These are phyloP conservation scores for Trematomus loennbergii DNA, from an alignment of 2,113 vertebrate species.

Conservation along the genomic window DNA sequence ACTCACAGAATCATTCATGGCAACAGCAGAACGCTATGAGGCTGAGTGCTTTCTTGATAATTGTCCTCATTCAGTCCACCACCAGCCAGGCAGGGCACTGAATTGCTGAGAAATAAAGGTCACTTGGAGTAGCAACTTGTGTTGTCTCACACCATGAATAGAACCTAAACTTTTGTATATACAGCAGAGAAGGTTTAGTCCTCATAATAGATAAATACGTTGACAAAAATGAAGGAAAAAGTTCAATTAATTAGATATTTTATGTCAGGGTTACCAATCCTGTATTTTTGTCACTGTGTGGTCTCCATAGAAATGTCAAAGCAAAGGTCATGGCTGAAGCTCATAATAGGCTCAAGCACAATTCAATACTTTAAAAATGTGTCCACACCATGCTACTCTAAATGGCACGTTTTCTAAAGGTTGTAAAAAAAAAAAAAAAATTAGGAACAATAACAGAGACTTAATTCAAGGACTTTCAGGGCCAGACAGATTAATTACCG, in stretches of 20 bases:
- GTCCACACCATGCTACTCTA: background rate
- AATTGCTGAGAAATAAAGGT: constrained; percentile 43
- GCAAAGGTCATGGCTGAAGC: constrained; percentile 32
- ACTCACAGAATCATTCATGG: constrained; percentile 54
- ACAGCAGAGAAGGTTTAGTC: no score
- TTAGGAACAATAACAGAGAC: no score
- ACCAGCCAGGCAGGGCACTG: constrained; percentile 35
- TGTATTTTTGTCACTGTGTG: background rate
- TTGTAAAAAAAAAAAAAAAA: no score
- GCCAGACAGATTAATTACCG: no score
- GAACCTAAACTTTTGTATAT: background rate
- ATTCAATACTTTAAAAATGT: background rate
- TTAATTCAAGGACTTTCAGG: no score
- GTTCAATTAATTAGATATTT: background rate
- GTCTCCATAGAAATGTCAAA: constrained; percentile 11
- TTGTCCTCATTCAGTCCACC: constrained; percentile 55
- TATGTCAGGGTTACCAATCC: background rate
- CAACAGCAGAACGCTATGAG: constrained; percentile 23
- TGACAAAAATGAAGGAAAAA: background rate
- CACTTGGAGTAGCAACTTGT: constrained; percentile 14
- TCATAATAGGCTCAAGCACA: constrained; percentile 3
- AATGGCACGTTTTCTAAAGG: background rate
- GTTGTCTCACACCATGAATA: constrained; percentile 15
- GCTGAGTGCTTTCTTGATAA: constrained; percentile 48
- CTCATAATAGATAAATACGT: background rate